These are phyloP conservation scores for Cichladusa arquata DNA, from an alignment of 2,113 vertebrate genomes.

Conservation along the genomic window DNA sequence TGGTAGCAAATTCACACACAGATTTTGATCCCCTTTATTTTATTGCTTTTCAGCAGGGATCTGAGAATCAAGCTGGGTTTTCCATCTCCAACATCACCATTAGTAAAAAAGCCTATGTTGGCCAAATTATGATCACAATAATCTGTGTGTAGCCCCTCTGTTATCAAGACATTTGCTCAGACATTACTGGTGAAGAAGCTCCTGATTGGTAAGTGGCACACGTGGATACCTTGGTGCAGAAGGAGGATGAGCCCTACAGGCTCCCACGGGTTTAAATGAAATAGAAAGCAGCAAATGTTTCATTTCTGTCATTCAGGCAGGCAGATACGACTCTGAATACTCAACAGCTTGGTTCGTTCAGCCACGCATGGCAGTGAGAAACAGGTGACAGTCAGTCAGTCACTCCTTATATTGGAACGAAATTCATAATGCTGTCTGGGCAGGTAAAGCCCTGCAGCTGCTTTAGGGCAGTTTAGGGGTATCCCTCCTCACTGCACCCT, in stretches of 20 bases:
- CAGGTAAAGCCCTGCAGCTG: accelerated
- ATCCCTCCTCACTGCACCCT: accelerated
- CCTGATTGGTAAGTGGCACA: background rate
- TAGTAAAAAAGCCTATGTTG: background rate
- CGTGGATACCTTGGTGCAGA: accelerated
- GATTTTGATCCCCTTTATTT: constrained; percentile 36
- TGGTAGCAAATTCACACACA: background rate
- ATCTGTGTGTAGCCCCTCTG: background rate
- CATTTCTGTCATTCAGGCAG: background rate
- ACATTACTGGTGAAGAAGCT: background rate
- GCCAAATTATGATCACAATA: constrained; percentile 17
- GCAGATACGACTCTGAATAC: background rate
- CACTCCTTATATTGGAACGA: background rate
- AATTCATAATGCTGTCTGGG: accelerated
- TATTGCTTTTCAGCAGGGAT: constrained; percentile 21
- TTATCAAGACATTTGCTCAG: background rate
- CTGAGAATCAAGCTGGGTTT: constrained; percentile 35
- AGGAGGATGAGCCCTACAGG: background rate
- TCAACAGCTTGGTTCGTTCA: background rate
- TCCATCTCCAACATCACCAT: background rate
- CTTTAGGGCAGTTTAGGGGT: background rate
- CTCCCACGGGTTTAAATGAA: background rate
- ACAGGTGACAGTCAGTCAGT: background rate
- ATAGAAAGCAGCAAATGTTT: background rate
- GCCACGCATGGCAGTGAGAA: accelerated